Base-by-base conservation (phyloP, 2,888 invertebrate species). In the Taenaris catops region DNA sequence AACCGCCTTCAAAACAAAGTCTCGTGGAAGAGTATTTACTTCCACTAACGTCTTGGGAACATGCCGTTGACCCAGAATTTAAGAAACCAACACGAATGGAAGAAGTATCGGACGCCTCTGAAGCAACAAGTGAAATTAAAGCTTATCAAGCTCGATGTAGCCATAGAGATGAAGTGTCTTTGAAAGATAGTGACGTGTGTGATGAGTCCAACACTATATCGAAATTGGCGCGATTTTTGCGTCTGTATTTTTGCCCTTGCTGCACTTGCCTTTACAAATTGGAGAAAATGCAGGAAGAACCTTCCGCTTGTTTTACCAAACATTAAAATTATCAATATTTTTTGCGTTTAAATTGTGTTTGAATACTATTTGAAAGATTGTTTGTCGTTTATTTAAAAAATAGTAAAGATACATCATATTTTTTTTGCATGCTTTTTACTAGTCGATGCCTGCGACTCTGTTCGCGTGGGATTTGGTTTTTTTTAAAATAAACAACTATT, bases 21-120 rank as follows among this genome's bases (percentile, higher is more conserved):
- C 46, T 75, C 14, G 49, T 71, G n/a, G 74, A 81, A 37, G 89
- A 89, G 52, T 88, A 84, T 52, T 60, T 90, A 21, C 62, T 90
- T 8, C 89, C 90, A 0, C 48, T 90, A 11, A 84, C 88, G 4
- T 90, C 90, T 5, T 90, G 90, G 90, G 89, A 89, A 46, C 74
- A 57, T 43, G 55, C 55, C 6, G 32, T 46, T 8, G 61, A 62
- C 8, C 25, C 41, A 8, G 55, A 56, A 9, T 48, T 23, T 8
- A 65, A 60, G 47, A 47, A 53, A 17, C 5, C 25, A 7, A 4
- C 5, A 4, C 6, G 21, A 10, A 5, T 26, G 14, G 17, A 38
- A 11, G 17, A 25, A 5, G 8, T 8, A 4, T 19, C 25, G 3
- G 17, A 26, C 17, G 8, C 18, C 0, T 21, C 36, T 10, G 26